A percentile compares a stretch with the other conserved stretches of the same genome.
Evolutionary conservation across 2,113 vertebrate genomes (phyloP).

Genomic region (Dendropsophus ebraccatus): DNA sequence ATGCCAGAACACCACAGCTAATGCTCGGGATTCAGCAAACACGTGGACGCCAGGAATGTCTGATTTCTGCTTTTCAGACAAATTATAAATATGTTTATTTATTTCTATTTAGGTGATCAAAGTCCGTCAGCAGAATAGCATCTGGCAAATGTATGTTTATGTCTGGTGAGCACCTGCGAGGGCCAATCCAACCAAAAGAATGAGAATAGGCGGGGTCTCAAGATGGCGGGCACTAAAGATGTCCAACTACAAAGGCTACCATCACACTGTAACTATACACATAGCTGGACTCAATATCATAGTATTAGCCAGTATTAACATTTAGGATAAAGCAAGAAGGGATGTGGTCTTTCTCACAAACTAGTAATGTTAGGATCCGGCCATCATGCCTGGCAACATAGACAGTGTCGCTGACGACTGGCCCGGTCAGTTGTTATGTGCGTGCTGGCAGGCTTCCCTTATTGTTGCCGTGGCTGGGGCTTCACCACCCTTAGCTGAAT

Average conservation of each 20-base stretch:
- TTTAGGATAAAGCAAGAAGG: background rate
- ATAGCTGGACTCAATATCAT: background rate
- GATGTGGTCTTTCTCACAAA: background rate
- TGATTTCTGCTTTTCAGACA: background rate
- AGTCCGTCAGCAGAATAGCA: background rate
- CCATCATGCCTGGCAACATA: no score
- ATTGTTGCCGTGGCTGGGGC: no score
- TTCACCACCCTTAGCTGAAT: no score
- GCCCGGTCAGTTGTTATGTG: no score
- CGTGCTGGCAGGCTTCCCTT: no score
- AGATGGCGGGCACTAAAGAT: background rate
- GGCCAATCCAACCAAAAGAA: no score
- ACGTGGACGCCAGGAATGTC: background rate
- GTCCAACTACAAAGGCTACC: background rate
- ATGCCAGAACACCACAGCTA: background rate
- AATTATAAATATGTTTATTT: conserved; percentile 19
- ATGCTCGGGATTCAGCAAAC: conserved; percentile 2
- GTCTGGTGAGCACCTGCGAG: conserved; percentile 23
- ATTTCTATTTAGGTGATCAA: conserved; percentile 29
- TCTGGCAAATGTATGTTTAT: conserved; percentile 11
- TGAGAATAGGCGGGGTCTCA: background rate
- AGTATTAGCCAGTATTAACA: background rate
- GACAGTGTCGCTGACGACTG: no score
- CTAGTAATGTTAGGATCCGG: no score
- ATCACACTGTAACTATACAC: background rate